Evolutionary conservation across 2,113 vertebrate genomes (phyloP).

Genomic region (Erythrocercus mccallii): DNA sequence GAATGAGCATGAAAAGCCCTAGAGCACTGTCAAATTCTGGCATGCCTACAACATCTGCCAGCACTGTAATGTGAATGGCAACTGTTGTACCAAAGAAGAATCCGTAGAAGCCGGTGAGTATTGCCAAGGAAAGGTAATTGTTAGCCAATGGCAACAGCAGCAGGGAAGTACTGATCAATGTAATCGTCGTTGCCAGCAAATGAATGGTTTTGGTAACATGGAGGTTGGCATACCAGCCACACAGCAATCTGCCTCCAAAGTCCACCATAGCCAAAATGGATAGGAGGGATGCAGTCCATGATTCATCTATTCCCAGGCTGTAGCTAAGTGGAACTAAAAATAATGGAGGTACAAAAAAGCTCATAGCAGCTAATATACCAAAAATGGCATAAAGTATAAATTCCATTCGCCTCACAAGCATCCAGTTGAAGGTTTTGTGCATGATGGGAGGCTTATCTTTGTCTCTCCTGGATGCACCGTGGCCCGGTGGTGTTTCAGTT

Average conservation of each 20-base stretch:
- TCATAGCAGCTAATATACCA: constrained; percentile 70
- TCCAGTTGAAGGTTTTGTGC: constrained; percentile 30
- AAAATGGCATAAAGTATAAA: constrained; percentile 74
- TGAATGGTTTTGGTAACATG: constrained; percentile 71
- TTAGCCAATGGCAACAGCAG: constrained; percentile 71
- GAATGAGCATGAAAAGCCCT: constrained; percentile 77
- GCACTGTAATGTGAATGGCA: constrained; percentile 71
- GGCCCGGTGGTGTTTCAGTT: background rate
- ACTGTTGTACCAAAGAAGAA: constrained; percentile 78
- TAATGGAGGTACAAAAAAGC: constrained; percentile 74
- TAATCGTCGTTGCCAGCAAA: constrained; percentile 67
- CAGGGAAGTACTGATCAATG: constrained; percentile 67
- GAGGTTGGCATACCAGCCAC: constrained; percentile 75
- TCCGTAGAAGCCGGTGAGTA: constrained; percentile 69
- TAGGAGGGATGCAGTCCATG: constrained; percentile 72
- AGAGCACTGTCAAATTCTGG: constrained; percentile 73
- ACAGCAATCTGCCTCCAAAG: constrained; percentile 68
- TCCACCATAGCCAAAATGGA: constrained; percentile 72
- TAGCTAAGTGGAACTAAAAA: constrained; percentile 74
- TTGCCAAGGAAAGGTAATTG: constrained; percentile 64
- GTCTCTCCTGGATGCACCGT: background rate
- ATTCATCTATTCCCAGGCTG: constrained; percentile 69
- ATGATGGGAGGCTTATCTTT: background rate
- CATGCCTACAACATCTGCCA: constrained; percentile 76
- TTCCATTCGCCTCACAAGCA: constrained; percentile 12